phyloP scores from a whole-genome alignment of 1,140 invertebrate genomes.

The Achatina immaculata region DNA sequence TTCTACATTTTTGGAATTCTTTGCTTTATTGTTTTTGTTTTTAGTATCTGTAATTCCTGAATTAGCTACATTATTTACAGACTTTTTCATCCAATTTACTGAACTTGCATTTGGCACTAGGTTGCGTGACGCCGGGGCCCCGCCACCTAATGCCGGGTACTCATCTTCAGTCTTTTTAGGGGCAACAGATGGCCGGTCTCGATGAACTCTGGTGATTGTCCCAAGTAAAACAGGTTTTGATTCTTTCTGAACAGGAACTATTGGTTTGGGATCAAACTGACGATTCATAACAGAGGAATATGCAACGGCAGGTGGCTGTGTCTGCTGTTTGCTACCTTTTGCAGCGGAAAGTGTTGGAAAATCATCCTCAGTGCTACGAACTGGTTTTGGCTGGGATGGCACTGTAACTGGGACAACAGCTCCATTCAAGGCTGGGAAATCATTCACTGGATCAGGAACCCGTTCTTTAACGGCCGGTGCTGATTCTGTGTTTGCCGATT shows the following conservation, averaged over 20 bases:
- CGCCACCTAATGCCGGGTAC: constrained; percentile 36
- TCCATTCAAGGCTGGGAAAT: constrained; percentile 43
- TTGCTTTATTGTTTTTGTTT: background rate
- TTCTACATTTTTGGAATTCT: background rate
- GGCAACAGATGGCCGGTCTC: constrained; percentile 5
- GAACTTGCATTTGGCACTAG: background rate
- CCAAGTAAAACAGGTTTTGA: constrained; percentile 31
- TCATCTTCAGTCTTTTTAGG: constrained; percentile 32
- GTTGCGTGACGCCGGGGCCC: background rate
- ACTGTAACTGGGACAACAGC: background rate
- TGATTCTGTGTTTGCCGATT: constrained; percentile 39
- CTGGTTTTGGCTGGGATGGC: background rate
- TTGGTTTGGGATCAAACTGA: background rate
- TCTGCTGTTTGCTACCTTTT: background rate
- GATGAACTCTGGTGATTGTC: background rate
- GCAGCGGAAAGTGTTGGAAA: constrained; percentile 55
- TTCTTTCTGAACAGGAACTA: constrained; percentile 2
- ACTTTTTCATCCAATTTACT: constrained; percentile 20
- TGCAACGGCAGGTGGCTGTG: background rate
- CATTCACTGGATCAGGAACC: constrained; percentile 39
- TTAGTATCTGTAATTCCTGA: background rate
- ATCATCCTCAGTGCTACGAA: constrained; percentile 49
- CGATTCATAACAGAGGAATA: constrained; percentile 25
- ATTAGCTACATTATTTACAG: background rate
- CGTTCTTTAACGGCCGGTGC: constrained; percentile 33